These are phyloP conservation scores for Drosophila kohkoa DNA, from an alignment of 1,140 invertebrate species.

Conservation along the genomic window DNA sequence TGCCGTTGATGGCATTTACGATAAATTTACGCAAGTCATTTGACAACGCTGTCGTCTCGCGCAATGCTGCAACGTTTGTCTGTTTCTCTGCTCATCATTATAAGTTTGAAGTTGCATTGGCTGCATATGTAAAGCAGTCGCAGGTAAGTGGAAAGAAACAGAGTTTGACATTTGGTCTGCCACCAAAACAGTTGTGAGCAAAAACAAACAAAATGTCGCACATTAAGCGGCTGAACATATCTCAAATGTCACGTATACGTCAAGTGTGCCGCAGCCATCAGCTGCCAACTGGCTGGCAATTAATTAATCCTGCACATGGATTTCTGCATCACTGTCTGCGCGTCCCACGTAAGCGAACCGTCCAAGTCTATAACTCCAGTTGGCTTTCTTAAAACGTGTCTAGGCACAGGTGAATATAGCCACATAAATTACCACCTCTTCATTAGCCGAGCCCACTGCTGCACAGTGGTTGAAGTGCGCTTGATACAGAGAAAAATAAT, in stretches of 20 bases:
- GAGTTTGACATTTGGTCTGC: constrained; percentile 45
- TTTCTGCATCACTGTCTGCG: constrained; percentile 12
- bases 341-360: constrained; percentile 27
- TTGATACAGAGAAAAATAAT: no score
- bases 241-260: constrained; percentile 82
- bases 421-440: constrained; percentile 83
- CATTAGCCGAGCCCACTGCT: constrained; percentile 62
- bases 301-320: constrained; percentile 80
- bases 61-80: constrained; percentile 11
- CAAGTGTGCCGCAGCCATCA: constrained; percentile 57
- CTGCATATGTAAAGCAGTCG: constrained; percentile 62
- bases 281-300: constrained; percentile 49
- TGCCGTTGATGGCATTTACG: constrained; percentile 80
- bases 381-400: constrained; percentile 76
- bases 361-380: constrained; percentile 67
- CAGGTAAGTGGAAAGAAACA: background rate
- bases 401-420: constrained; percentile 79
- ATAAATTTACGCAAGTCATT: constrained; percentile 85
- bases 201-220: constrained; percentile 82
- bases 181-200: constrained; percentile 60
- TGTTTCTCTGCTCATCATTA: constrained; percentile 66
- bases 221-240: constrained; percentile 80
- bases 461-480: constrained; percentile 41
- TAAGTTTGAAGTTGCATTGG: constrained; percentile 41
- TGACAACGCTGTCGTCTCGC: constrained; percentile 66